Percentiles rank a stretch among this genome's conserved stretches.
Evolutionary conservation across 1,140 invertebrate genomes (phyloP).

Genomic region (Drosophila pruinosa): DNA sequence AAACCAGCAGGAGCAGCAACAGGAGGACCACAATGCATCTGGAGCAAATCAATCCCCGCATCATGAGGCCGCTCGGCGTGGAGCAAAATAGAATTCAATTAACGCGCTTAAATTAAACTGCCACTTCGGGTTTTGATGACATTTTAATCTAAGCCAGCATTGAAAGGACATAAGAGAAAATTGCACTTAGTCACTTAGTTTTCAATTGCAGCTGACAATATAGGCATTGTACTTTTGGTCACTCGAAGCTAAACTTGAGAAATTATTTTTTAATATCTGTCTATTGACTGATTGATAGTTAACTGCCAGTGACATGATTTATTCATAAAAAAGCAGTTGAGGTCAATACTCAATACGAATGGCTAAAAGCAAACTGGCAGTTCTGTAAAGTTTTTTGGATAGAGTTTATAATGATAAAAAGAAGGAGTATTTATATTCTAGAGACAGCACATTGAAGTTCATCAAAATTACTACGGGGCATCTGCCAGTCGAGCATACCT

Average conservation of each 20-base stretch:
- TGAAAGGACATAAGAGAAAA: slow-evolving; percentile 29
- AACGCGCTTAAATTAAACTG: slow-evolving; percentile 82
- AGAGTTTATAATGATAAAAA: too few relatives aligned
- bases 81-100: slow-evolving; percentile 82
- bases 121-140: slow-evolving; percentile 82
- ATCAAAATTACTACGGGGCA: too few relatives aligned
- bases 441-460: too few relatives aligned
- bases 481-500: neutral
- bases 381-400: too few relatives aligned
- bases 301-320: neutral
- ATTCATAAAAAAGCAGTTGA: slow-evolving; percentile 5
- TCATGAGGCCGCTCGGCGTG: slow-evolving; percentile 29
- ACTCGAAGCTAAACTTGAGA: neutral
- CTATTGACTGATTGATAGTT: slow-evolving; percentile 2
- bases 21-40: slow-evolving; percentile 25
- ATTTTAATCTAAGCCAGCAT: slow-evolving; percentile 67
- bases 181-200: neutral
- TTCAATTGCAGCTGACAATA: slow-evolving; percentile 15
- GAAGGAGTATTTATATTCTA: too few relatives aligned
- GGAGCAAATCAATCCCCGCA: slow-evolving; percentile 70
- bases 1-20: slow-evolving; percentile 11
- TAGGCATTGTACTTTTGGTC: slow-evolving; percentile 1
- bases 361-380: neutral
- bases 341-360: neutral
- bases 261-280: neutral